Conservation (phyloP, 23 tunicate species). For the Pegea sp. region DNA sequence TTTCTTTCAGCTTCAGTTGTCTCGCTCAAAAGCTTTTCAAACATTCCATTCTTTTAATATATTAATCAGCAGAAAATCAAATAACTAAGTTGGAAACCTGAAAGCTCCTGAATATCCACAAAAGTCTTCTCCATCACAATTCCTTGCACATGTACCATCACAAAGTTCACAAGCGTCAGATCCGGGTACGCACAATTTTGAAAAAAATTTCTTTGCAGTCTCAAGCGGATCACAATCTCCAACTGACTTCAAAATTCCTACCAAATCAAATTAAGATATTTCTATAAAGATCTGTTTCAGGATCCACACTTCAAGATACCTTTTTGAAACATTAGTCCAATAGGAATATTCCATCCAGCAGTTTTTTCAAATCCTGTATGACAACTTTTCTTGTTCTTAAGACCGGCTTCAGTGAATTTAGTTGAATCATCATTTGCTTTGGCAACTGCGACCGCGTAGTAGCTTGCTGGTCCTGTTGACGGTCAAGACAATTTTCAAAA, state of each 20-base stretch:
- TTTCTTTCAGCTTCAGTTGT: too few relatives aligned
- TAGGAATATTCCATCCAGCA: slow-evolving; percentile 42
- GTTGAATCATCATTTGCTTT: slow-evolving; percentile 10
- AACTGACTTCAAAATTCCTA: not conserved
- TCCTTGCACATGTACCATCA: slow-evolving; percentile 3
- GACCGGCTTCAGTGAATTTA: slow-evolving; percentile 7
- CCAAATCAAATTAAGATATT: slow-evolving; percentile 3
- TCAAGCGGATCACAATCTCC: slow-evolving; percentile 2
- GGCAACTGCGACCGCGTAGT: slow-evolving; percentile 51
- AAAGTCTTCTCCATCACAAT: slow-evolving; percentile 5
- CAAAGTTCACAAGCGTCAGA: slow-evolving; percentile 7
- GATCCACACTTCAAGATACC: too few relatives aligned
- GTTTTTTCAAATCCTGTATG: slow-evolving; percentile 29
- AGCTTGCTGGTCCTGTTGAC: too few relatives aligned
- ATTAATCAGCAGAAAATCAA: not conserved
- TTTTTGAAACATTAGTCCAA: slow-evolving; percentile 12
- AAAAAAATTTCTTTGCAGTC: slow-evolving; percentile 3
- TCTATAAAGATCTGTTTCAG: too few relatives aligned
- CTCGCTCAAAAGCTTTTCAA: too few relatives aligned
- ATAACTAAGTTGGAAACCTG: slow-evolving; percentile 13
- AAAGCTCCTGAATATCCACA: slow-evolving; percentile 45
- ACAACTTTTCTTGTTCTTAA: slow-evolving; percentile 9
- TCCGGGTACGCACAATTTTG: slow-evolving; percentile 22
- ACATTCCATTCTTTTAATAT: too few relatives aligned
- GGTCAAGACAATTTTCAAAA: too few relatives aligned